A percentile compares a stretch with the other conserved stretches of the same genome.
Conservation (phyloP, 1,140 invertebrate genomes). For the Trypoxylus dichotomus region DNA sequence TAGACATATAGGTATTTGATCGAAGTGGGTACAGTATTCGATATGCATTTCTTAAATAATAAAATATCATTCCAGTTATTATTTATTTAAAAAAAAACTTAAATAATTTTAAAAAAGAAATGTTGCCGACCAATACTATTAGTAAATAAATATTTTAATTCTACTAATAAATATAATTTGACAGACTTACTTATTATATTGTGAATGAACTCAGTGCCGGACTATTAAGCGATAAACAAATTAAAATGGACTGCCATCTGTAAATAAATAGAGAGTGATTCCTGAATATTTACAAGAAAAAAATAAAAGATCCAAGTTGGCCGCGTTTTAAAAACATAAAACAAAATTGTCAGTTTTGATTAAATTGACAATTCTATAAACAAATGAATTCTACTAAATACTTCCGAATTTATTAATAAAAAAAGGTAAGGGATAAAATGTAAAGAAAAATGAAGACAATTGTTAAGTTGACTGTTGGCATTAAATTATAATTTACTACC, state of each 20-base stretch:
- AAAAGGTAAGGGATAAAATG: too few relatives aligned
- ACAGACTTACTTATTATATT: not conserved
- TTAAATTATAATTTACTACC: too few relatives aligned
- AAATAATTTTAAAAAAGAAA: not conserved
- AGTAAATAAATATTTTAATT: not conserved
- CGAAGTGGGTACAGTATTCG: constrained; percentile 5
- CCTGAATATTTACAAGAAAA: not conserved
- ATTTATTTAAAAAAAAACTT: not conserved
- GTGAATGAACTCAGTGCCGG: not conserved
- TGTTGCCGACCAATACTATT: not conserved
- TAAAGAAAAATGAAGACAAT: too few relatives aligned
- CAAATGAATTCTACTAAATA: too few relatives aligned
- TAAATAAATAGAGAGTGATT: constrained; percentile 14
- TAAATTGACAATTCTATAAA: too few relatives aligned
- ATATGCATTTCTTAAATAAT: not conserved
- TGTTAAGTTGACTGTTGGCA: too few relatives aligned
- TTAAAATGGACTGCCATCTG: constrained; percentile 25
- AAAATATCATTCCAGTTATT: constrained; percentile 1
- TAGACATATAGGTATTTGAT: not conserved
- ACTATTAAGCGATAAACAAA: not conserved
- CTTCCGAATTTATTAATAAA: too few relatives aligned
- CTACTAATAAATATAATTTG: too few relatives aligned
- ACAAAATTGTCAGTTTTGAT: not conserved
- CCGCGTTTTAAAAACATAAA: not conserved
- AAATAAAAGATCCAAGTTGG: not conserved